Evolutionary conservation across 1,140 invertebrate species (phyloP), one percentile per base, ranked within the genome.

Genomic region (Apis florea): DNA sequence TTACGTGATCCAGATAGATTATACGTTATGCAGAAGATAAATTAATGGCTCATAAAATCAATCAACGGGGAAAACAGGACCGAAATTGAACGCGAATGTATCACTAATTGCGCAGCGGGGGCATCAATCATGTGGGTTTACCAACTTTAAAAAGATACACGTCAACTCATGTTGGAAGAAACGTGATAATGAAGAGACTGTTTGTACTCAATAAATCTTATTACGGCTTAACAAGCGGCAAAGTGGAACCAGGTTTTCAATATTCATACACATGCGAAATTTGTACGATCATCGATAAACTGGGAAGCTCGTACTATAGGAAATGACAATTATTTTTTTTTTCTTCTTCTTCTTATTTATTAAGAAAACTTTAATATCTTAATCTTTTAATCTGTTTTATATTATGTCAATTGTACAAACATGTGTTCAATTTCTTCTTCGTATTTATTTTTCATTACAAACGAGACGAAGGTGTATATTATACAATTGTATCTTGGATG

Each of bases 131-230:
- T 71, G 56, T n/a, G 63, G 58, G 56, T 72, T 83, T 71, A 72
- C 59, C 31, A 58, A 63, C 13, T 64, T 75, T 24, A 58, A 72
- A 79, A 26, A 86, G 59, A 71, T 71, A 56, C 31, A 6, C n/a
- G 56, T 79, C 59, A 51, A 51, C 69, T 61, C 59, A 31, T 75
- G 59, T 53, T 51, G 26, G 49, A 31, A 61, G 71, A 80, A 83
- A 47, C 54, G 67, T 68, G 83, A 79, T 83, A 87, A 88, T 84
- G 76, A 72, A 58, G 53, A 77, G 70, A 84, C 47, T 88, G 64
- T 88, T 85, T 85, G 84, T 72, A 59, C 31, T 40, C 31, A 40
- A n/a, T 83, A 78, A 31, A 54, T 85, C 64, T 88, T 88, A 83
- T 40, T 49, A 59, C 17, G 63, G 51, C 71, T 83, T 73, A 86